Conservation (phyloP, 1,140 invertebrate genomes). For the Drosophila nasuta region DNA sequence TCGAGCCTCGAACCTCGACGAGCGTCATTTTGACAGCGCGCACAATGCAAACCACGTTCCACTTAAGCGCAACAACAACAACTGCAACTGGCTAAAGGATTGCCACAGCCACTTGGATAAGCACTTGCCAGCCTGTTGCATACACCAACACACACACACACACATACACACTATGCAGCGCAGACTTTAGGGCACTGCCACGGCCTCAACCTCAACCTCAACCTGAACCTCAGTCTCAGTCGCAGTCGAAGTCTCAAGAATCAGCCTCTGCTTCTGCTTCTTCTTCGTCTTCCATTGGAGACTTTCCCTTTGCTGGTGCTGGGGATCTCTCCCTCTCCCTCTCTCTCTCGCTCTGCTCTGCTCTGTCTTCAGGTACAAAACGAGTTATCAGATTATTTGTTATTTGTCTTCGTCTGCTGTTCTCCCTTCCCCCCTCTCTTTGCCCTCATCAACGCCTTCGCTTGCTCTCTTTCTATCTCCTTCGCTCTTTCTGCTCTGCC, state of each 20-base stretch:
- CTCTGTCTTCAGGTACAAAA: conserved; percentile 74
- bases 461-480: conserved; percentile 13
- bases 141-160: conserved; percentile 26
- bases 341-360: background rate
- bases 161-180: conserved; percentile 54
- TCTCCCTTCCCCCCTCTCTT: conserved; percentile 24
- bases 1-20: conserved; percentile 47
- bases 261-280: background rate
- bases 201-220: conserved; percentile 44
- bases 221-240: conserved; percentile 8
- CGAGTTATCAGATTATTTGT: conserved; percentile 84
- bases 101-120: conserved; percentile 78
- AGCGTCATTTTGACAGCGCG: conserved; percentile 82
- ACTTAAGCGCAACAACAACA: conserved; percentile 70
- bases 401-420: conserved; percentile 69
- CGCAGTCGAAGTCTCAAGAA: background rate
- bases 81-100: conserved; percentile 50
- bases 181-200: conserved; percentile 80
- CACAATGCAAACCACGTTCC: conserved; percentile 83
- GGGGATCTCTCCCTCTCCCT: conserved; percentile 17
- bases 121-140: conserved; percentile 60
- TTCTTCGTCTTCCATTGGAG: conserved; percentile 47
- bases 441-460: background rate
- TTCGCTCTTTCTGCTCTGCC: too few relatives aligned
- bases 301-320: conserved; percentile 70